Evolutionary conservation across 2,797 vertebrate species (phyloP).

Genomic region (Champsocephalus gunnari): DNA sequence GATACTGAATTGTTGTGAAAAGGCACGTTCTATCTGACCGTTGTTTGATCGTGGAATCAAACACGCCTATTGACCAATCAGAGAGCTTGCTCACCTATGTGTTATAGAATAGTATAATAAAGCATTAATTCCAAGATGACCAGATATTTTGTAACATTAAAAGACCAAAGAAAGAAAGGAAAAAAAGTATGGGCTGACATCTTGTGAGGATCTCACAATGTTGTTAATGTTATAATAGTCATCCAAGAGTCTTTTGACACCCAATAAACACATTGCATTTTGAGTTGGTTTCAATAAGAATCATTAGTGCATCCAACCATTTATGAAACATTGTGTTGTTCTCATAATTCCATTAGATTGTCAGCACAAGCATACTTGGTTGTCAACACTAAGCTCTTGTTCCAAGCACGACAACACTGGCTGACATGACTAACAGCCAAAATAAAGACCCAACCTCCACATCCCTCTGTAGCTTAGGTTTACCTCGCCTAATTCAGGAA

Average conservation of each 20-base stretch:
- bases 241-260: not conserved
- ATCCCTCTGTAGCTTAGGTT: not conserved
- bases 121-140: not conserved
- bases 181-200: too few relatives aligned
- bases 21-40: too few relatives aligned
- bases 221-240: too few relatives aligned
- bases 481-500: not conserved
- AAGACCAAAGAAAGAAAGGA: not conserved
- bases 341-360: conserved; percentile 35
- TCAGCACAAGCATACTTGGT: conserved; percentile 28
- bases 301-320: conserved; percentile 24
- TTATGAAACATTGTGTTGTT: conserved; percentile 35
- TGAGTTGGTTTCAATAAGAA: conserved; percentile 42
- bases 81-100: too few relatives aligned
- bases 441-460: not conserved
- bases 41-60: too few relatives aligned
- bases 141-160: not conserved
- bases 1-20: too few relatives aligned
- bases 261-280: conserved; percentile 49
- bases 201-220: too few relatives aligned
- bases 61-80: too few relatives aligned
- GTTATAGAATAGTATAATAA: not conserved
- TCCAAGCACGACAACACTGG: not conserved
- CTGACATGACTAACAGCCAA: not conserved
- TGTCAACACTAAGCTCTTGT: conserved; percentile 41